These are phyloP conservation scores for Mugil cephalus DNA, from an alignment of 2,113 vertebrate genomes.

Conservation along the genomic window DNA sequence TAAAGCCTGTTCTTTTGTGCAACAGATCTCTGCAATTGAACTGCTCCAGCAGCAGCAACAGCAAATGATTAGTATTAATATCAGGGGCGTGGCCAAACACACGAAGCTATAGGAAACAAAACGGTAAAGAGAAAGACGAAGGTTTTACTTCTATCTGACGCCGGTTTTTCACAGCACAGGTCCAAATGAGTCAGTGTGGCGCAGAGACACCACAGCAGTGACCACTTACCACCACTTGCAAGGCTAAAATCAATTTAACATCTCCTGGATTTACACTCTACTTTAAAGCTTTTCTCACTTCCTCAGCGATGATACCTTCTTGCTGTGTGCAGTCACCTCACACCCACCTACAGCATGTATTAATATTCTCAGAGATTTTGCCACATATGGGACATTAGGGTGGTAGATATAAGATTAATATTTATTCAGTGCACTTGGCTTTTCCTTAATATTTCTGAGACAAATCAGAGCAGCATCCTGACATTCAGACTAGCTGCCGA, in stretches of 20 bases:
- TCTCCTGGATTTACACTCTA: slow-evolving; percentile 35
- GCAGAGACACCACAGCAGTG: slow-evolving; percentile 37
- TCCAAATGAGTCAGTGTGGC: slow-evolving; percentile 15
- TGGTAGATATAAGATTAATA: neutral
- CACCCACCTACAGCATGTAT: slow-evolving; percentile 41
- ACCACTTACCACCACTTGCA: slow-evolving; percentile 42
- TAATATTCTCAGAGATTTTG: slow-evolving; percentile 36
- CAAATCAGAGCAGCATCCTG: neutral
- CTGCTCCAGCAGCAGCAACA: neutral
- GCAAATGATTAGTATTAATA: neutral
- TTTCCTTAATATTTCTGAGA: neutral
- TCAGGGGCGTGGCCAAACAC: too few relatives aligned
- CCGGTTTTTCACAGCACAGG: slow-evolving; percentile 3
- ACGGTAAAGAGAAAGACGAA: neutral
- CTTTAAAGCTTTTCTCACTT: slow-evolving; percentile 63
- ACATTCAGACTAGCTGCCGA: neutral
- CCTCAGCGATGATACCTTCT: slow-evolving; percentile 34
- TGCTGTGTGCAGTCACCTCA: slow-evolving; percentile 28
- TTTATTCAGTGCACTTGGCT: neutral
- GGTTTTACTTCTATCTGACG: neutral
- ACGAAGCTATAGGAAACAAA: too few relatives aligned
- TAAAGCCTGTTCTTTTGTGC: too few relatives aligned
- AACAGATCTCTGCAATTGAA: too few relatives aligned
- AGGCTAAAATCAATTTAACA: slow-evolving; percentile 59
- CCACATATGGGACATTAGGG: slow-evolving; percentile 20